Evolutionary conservation across 2,888 invertebrate genomes (phyloP), one percentile per base, ranked within the genome.

Genomic region (Charanyca ferruginea): DNA sequence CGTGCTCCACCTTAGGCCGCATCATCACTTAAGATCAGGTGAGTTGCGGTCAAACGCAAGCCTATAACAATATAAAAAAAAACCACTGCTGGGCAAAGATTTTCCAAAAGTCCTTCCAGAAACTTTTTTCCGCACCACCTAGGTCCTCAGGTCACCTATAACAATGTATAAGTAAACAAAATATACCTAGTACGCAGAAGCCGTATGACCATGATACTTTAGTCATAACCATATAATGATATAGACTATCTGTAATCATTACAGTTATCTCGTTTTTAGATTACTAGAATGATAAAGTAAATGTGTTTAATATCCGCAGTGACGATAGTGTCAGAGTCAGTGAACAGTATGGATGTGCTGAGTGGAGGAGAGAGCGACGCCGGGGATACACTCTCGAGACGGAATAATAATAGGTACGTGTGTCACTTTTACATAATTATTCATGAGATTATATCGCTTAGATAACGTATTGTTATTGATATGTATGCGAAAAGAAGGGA

Each of bases 281-380:
- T 77, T 45, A 65, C 13, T 52, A 11, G 3, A 11, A n/a, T 38
- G 54, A 65, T 62, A 76, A 35, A 28, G 18, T 6, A 57, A 13
- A 32, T 6, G 20, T 54, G 8, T 44, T 23, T 59, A 54, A 49
- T 68, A 65, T 49, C 85, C 86, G 0, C 87, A 94, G 94, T 91
- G 7, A 90, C 91, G 64, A 83, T 91, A 57, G 93, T 94, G 18
- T 93, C 93, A 8, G 94, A 95, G 75, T 91, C 96, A 55, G 88
- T 95, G 74, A 86, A 95, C 88, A 91, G 95, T 84, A 91, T 95
- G 91, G 96, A 96, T 85, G 93, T 95, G 11, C 79, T 96, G 44
- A 96, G 96, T 73, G 95, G 96, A 2, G 96, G 95, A 0, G 95
- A 95, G 75, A 95, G 95, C 72, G 94, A 95, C 64, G 93, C 94